These are phyloP conservation scores for Hippopotamus amphibius DNA, from an alignment of 2,113 vertebrate species.

Conservation along the genomic window DNA sequence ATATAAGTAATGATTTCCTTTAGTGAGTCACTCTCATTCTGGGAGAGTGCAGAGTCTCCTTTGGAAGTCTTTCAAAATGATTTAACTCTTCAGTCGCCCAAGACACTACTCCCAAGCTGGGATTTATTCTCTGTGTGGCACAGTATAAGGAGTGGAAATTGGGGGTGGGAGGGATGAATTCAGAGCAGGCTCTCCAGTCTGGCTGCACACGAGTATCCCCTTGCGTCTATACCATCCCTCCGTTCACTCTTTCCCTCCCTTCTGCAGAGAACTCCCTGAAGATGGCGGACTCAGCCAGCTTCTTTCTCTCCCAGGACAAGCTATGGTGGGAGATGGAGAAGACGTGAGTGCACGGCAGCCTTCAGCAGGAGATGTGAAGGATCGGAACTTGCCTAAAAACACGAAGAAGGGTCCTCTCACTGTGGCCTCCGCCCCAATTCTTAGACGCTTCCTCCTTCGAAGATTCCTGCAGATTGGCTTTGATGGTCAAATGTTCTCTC, in stretches of 20 bases:
- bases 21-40: neutral
- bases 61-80: neutral
- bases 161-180: neutral
- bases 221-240: rapidly evolving
- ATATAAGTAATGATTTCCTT: neutral
- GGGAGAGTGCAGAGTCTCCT: neutral
- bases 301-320: neutral
- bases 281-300: no score
- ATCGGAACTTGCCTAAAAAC: neutral
- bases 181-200: neutral
- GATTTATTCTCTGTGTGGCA: neutral
- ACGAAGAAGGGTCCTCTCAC: neutral
- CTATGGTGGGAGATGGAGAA: rapidly evolving
- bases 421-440: neutral
- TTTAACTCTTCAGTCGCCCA: neutral
- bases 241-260: neutral
- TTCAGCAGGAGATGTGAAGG: neutral
- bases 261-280: neutral
- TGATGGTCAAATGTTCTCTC: neutral
- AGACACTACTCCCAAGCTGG: neutral
- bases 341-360: rapidly evolving
- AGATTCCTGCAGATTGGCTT: neutral
- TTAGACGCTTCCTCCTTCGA: conserved; percentile 25
- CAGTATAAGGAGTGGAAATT: rapidly evolving
- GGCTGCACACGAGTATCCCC: rapidly evolving